Conservation (phyloP, 2,888 invertebrate genomes). For the Osedax fenrisi region DNA sequence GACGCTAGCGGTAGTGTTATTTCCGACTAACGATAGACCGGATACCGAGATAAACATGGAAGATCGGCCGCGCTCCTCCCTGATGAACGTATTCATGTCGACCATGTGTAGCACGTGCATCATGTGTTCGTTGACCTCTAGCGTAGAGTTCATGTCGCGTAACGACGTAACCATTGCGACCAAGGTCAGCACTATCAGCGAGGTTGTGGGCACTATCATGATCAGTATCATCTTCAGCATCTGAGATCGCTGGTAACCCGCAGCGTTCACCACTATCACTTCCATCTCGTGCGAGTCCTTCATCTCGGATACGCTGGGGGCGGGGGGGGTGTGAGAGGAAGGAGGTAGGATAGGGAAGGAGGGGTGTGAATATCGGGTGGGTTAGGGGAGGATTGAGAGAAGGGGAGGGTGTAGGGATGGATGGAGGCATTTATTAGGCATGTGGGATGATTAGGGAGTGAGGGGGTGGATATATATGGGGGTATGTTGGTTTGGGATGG, state of each 20-base stretch:
- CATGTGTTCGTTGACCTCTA: background rate
- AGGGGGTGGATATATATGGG: too few relatives aligned
- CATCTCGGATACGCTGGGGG: background rate
- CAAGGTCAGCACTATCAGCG: background rate
- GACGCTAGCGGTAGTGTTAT: background rate
- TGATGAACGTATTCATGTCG: too few relatives aligned
- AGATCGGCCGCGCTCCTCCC: too few relatives aligned
- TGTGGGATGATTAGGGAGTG: too few relatives aligned
- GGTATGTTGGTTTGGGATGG: too few relatives aligned
- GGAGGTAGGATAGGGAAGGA: too few relatives aligned
- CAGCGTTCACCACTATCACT: background rate
- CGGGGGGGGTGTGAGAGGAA: too few relatives aligned
- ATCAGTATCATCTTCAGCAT: background rate
- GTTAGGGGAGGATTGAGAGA: background rate
- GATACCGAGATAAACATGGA: too few relatives aligned
- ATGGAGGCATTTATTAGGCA: too few relatives aligned
- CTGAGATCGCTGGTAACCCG: conserved; percentile 8
- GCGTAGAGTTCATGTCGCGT: background rate
- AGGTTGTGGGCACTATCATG: background rate
- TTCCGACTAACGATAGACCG: background rate
- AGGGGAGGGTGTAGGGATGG: background rate
- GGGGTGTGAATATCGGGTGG: too few relatives aligned
- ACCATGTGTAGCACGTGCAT: too few relatives aligned
- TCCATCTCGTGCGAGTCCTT: background rate
- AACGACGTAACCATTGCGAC: conserved; percentile 1